Evolutionary conservation across 30 jellyfish, hydroid and myxozoan species (phyloP).

Genomic region (Haliclystus octoradiatus): DNA sequence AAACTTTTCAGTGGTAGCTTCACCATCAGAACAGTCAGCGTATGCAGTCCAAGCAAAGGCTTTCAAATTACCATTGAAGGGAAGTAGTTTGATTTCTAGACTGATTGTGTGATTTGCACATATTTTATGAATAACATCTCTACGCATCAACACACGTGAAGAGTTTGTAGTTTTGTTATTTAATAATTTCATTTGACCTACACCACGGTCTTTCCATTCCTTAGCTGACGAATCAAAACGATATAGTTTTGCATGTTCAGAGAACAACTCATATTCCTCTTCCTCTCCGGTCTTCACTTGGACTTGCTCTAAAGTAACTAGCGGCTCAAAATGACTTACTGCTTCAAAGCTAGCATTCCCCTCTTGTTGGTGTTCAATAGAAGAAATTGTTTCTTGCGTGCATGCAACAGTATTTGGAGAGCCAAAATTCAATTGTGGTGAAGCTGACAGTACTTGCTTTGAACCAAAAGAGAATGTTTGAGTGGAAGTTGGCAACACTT

Average conservation of each 20-base stretch:
- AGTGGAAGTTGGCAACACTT: too few species aligned
- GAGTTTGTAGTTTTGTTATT: slow-evolving; percentile 18
- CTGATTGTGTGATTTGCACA: slow-evolving; percentile 51
- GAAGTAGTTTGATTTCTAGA: slow-evolving; percentile 31
- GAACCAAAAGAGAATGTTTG: too few species aligned
- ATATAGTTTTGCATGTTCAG: slow-evolving; percentile 60
- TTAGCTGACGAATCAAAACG: slow-evolving; percentile 34
- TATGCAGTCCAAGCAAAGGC: slow-evolving; percentile 66
- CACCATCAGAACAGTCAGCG: slow-evolving; percentile 81
- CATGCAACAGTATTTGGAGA: too few species aligned
- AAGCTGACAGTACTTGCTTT: too few species aligned
- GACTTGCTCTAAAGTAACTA: slow-evolving; percentile 44
- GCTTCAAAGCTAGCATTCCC: too few species aligned
- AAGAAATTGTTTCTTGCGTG: too few species aligned
- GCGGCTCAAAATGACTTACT: slow-evolving; percentile 54
- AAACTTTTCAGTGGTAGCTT: slow-evolving; percentile 54
- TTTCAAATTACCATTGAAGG: slow-evolving; percentile 34
- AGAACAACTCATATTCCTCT: slow-evolving; percentile 40
- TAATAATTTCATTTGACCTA: slow-evolving; percentile 53
- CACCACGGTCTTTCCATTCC: slow-evolving; percentile 93
- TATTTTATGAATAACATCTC: slow-evolving; percentile 66
- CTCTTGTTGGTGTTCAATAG: too few species aligned
- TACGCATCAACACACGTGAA: slow-evolving; percentile 52
- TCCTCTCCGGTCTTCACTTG: slow-evolving; percentile 76
- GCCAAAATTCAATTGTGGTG: too few species aligned